Conservation (phyloP, 2,797 vertebrate species). For the Mormyrus proboscirostris region DNA sequence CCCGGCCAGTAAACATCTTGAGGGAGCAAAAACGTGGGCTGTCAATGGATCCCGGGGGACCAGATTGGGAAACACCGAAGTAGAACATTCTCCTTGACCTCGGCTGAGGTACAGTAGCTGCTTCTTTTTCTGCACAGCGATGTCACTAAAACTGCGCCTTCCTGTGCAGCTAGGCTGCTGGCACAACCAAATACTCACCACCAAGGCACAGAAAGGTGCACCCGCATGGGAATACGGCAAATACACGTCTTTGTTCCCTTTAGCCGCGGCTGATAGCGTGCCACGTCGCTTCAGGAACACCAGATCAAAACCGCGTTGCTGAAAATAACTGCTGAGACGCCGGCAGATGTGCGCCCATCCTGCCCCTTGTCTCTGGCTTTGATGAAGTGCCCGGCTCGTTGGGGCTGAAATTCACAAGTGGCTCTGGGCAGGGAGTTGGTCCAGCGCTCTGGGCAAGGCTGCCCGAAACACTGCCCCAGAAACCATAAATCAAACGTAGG, state of each 20-base stretch:
- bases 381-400: constrained; percentile 42
- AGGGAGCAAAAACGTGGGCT: background rate
- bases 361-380: constrained; percentile 30
- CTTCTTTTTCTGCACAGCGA: constrained; percentile 35
- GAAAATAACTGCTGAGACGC: constrained; percentile 61
- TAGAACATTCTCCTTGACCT: background rate
- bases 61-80: background rate
- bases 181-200: constrained; percentile 53
- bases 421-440: constrained; percentile 51
- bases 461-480: constrained; percentile 53
- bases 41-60: background rate
- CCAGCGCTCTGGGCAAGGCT: constrained; percentile 43
- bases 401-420: constrained; percentile 46
- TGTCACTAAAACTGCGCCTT: constrained; percentile 6
- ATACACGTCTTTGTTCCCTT: constrained; percentile 56
- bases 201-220: constrained; percentile 52
- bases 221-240: constrained; percentile 55
- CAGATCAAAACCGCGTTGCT: constrained; percentile 30
- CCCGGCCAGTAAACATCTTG: background rate
- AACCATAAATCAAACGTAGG: constrained; percentile 74
- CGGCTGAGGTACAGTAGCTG: constrained; percentile 23
- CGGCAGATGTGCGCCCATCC: constrained; percentile 48
- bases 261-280: constrained; percentile 24
- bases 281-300: constrained; percentile 22
- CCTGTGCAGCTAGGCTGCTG: constrained; percentile 33